Base-by-base conservation (phyloP, 2,888 invertebrate genomes). In the Mesodorylaimus sp. region DNA sequence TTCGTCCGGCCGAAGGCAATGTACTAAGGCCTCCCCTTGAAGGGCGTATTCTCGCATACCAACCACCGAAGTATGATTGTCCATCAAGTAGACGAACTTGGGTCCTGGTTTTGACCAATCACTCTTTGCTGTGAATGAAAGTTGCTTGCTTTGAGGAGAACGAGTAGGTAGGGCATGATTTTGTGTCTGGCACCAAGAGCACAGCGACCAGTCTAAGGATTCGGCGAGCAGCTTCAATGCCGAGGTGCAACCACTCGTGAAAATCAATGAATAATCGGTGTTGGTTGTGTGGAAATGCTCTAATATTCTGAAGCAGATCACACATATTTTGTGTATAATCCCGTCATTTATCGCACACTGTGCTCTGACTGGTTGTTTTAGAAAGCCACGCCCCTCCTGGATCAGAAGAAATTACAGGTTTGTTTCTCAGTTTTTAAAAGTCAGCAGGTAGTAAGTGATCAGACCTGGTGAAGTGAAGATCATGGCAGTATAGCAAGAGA, bases 1-100 rank as follows among this genome's bases (percentile, higher is more conserved):
- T 32, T 53, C 45, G n/a, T 24, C 26, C 28, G 13, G 27, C 28
- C 23, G 44, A 25, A 44, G n/a, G 32, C 44, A 23, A 51, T 50
- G 13, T 16, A 25, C 51, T 32, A 24, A 21, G 7, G 24, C 57
- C 1, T 59, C 58, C 47, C 56, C 54, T 2, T 50, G 46, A 2
- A 54, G 47, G 1, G 81, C 79, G 48, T 81, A 63, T 66, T 81
- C 83, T 63, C 93, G 74, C 77, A 93, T 80, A 13, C 95, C 93
- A 52, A 93, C 72, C 0, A 89, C 87, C 1, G 93, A 93, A 1
- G 93, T 93, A 66, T 95, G 95, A 65, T 85, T 91, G 66, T 93
- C 89, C 64, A 80, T 76, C 48, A 83, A 72, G 66, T 88, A 86
- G 7, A 78, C 76, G 64, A 87, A 84, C 47, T 75, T 71, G 1